Percentiles rank a stretch among this genome's conserved stretches.
phyloP scores from a whole-genome alignment of 1,140 invertebrate species.

The Argopecten irradians region DNA sequence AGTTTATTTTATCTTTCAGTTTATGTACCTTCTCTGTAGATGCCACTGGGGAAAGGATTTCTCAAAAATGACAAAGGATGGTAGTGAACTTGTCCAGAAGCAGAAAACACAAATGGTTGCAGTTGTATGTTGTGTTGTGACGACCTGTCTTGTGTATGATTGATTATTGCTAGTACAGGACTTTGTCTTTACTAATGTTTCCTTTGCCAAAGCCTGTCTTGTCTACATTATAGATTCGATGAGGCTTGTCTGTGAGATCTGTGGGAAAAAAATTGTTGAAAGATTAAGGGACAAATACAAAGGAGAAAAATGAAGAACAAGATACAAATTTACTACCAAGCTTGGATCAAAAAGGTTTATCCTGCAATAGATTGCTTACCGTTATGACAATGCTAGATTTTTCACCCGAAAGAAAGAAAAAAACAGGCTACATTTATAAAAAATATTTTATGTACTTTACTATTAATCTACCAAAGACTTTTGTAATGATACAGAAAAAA shows the following conservation, averaged over 20 bases:
- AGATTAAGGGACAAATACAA: too few species aligned
- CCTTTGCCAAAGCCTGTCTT: background rate
- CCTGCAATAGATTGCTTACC: too few species aligned
- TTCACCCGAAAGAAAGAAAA: too few species aligned
- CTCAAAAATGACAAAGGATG: conserved; percentile 36
- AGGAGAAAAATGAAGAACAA: too few species aligned
- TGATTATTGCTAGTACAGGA: background rate
- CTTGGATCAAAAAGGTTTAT: too few species aligned
- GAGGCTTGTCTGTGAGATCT: background rate
- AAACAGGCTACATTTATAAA: too few species aligned
- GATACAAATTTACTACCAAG: too few species aligned
- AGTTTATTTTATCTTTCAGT: background rate
- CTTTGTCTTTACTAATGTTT: background rate
- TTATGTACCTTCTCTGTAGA: conserved; percentile 8
- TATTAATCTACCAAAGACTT: too few species aligned
- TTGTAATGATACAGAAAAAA: too few species aligned
- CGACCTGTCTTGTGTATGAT: background rate
- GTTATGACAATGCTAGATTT: too few species aligned
- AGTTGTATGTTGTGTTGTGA: background rate
- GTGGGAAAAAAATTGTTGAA: too few species aligned
- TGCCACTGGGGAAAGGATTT: conserved; percentile 8
- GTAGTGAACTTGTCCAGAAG: conserved; percentile 26
- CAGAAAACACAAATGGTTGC: background rate
- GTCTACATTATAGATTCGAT: background rate
- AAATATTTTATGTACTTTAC: too few species aligned